Evolutionary conservation across 2,888 invertebrate species (phyloP).

Genomic region (Julus scandinavius): DNA sequence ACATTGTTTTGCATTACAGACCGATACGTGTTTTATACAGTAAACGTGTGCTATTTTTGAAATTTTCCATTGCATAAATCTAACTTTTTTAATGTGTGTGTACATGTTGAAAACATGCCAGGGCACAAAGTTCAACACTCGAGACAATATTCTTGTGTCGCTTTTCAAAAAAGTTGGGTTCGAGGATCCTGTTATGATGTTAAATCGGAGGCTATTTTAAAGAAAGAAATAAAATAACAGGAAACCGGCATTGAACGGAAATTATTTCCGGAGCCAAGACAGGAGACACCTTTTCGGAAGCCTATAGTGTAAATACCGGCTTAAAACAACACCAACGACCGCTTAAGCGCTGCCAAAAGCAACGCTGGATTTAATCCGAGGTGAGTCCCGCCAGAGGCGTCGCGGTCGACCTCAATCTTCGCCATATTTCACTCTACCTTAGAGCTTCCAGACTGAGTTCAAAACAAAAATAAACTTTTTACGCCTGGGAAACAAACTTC

Average conservation of each 20-base stretch:
- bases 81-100: no score
- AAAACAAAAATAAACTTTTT: neutral
- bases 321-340: neutral
- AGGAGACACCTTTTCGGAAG: neutral
- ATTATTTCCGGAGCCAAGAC: neutral
- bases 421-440: neutral
- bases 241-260: neutral
- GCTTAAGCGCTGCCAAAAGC: neutral
- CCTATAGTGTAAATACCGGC: neutral
- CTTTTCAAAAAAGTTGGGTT: no score
- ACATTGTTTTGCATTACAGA: no score
- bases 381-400: neutral
- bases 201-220: no score
- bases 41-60: no score
- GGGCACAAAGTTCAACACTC: no score
- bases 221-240: neutral
- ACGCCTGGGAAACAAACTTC: neutral
- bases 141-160: no score
- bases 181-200: no score
- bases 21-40: no score
- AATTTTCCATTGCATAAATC: no score
- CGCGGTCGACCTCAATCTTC: neutral
- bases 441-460: neutral
- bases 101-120: no score
- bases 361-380: neutral